Evolutionary conservation across 1,140 invertebrate genomes (phyloP), one percentile per base, ranked within the genome.

Genomic region (Drosophila tropicalis): DNA sequence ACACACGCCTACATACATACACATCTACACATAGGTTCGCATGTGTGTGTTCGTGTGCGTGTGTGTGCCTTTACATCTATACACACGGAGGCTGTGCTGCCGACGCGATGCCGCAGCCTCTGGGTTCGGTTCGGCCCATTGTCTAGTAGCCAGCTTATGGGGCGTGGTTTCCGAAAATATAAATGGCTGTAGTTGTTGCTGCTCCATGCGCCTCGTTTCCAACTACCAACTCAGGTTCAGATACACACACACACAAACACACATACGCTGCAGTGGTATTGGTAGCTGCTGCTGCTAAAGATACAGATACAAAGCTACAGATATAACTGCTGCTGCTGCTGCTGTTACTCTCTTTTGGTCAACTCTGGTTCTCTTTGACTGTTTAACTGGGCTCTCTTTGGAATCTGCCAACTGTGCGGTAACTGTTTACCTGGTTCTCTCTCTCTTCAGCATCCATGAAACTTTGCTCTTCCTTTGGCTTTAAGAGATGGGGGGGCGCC

Each of bases 101-200:
- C 76, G 65, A 75, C 68, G 67, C 76, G 70, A 58, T 74, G 83
- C 74, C 85, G 85, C 85, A 79, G 84, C 84, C 84, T 84, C 85
- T 85, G 85, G 79, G 81, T 51, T 51, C 44, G 79, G 83, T 71
- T 79, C 83, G 70, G 78, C 89, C 89, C 89, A 89, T 89, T 86
- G 89, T 83, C 81, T 84, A 85, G 83, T 85, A 85, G 81, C 84
- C 74, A 78, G 84, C 77, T 84, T 56, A 73, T 72, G 87, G 84
- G 89, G 89, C 89, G 89, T 90, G 89, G 89, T 83, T 85, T 90
- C 81, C 70, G 73, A 80, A 81, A 90, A 91, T 84, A 90, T 90
- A 90, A 90, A 90, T 90, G 89, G 89, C 89, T 90, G 78, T 78
- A 55, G 73, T 63, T 79, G 80, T 72, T 54, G 67, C 69, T 68